Base-by-base conservation (phyloP, 2,113 vertebrate genomes). In the Lota lota region DNA sequence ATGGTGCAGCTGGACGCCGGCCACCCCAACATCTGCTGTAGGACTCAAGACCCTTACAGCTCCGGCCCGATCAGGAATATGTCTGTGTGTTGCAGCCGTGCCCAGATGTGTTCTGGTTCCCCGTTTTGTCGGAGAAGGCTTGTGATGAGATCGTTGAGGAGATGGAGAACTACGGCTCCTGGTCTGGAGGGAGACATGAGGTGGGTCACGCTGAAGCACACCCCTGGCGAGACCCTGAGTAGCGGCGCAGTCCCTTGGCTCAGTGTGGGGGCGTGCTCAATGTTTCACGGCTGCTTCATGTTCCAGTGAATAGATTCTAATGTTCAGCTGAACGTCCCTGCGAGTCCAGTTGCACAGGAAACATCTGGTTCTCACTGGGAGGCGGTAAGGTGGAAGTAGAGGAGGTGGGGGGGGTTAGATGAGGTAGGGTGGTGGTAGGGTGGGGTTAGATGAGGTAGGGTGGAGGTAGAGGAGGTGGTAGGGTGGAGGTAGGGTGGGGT, bases 41-140 rank as follows among this genome's bases (percentile, higher is more conserved):
- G 4, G 70, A 75, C 15, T 72, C n/a, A 72, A 61, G 10, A 66
- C 4, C 63, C 24, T 72, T 22, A 15, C 61, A 70, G 82, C 74
- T 33, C 28, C 4, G 28, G 28, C 28, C 28, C 7, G n/a, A 74
- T 64, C 75, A 12, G 19, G 11, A 59, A 14, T 63, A 15, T 76
- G 57, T 24, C 20, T 61, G 59, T 63, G 21, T 64, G 6, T 88
- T 89, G 21, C 83, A 99, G 97, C 97, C 97, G 0, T 98, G 97
- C 83, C 94, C 97, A 81, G 97, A 99, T 93, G 97, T 99, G 16
- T 99, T 95, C 89, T 99, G 97, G 97, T 99, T 99, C 83, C 97
- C 97, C 3, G 94, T 99, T 79, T 92, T 99, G 86, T 94, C 96
- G 24, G 94, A 94, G 64, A 71, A 91, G 62, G 94, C 93, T 64